phyloP scores from a whole-genome alignment of 2,797 vertebrate genomes.

The Sebastiscus tertius region DNA sequence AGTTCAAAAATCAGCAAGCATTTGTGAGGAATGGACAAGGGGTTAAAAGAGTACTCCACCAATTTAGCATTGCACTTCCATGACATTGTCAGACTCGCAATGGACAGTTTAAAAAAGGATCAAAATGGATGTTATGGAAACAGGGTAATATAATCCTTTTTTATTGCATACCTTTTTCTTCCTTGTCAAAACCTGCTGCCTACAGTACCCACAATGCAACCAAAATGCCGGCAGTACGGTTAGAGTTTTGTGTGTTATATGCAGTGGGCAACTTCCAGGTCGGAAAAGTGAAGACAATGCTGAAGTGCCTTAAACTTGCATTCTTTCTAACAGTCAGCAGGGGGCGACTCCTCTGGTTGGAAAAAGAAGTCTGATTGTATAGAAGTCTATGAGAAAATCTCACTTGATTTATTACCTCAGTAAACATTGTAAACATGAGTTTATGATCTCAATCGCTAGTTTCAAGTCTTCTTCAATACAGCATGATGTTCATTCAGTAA shows the following conservation, averaged over 20 bases:
- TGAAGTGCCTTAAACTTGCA: too few species aligned
- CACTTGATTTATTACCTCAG: too few species aligned
- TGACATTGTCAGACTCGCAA: neutral
- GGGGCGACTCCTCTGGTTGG: too few species aligned
- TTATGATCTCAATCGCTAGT: too few species aligned
- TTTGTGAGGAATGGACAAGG: neutral
- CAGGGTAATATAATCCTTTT: neutral
- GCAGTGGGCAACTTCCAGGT: too few species aligned
- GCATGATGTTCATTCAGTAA: too few species aligned
- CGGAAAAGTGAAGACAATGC: too few species aligned
- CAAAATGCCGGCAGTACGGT: neutral
- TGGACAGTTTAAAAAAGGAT: neutral
- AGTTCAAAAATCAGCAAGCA: slow-evolving; percentile 5
- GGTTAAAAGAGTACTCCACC: neutral
- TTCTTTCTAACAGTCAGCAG: too few species aligned
- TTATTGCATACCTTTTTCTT: neutral
- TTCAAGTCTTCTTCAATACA: too few species aligned
- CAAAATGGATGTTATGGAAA: neutral
- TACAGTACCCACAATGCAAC: neutral
- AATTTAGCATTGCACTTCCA: neutral
- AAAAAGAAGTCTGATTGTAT: too few species aligned
- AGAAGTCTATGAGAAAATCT: too few species aligned
- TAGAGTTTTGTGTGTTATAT: neutral
- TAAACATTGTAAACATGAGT: too few species aligned
- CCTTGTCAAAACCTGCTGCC: neutral